These are phyloP conservation scores for Proterorhinus semilunaris DNA, from an alignment of 2,113 vertebrate genomes.

Conservation along the genomic window DNA sequence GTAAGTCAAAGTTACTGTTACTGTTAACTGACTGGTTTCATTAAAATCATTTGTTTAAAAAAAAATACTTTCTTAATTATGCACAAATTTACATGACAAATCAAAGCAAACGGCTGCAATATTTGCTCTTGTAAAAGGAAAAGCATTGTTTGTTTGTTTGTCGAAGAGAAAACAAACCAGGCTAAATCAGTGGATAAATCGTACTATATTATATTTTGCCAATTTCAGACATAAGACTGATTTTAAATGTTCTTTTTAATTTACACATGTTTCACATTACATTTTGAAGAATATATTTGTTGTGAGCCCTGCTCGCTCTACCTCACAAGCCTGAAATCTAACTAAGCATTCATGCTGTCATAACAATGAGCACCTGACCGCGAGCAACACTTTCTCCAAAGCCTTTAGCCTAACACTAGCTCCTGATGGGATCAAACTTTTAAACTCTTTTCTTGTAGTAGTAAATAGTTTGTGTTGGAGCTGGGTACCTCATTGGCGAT, in stretches of 20 bases:
- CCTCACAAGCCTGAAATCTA: constrained; percentile 2
- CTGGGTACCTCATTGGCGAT: constrained; percentile 72
- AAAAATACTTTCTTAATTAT: no score
- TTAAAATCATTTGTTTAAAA: background rate
- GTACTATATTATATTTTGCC: no score
- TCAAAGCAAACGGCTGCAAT: background rate
- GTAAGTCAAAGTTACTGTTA: no score
- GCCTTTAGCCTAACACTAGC: constrained; percentile 28
- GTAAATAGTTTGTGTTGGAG: constrained; percentile 8
- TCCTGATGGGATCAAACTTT: constrained; percentile 7
- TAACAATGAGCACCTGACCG: constrained; percentile 46
- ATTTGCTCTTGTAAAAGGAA: background rate
- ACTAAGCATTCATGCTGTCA: constrained; percentile 18
- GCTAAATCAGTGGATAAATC: background rate
- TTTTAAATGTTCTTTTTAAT: no score
- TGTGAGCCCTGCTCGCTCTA: background rate
- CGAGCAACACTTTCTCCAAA: constrained; percentile 23
- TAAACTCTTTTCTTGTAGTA: background rate
- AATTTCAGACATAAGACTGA: no score
- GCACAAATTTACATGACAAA: no score
- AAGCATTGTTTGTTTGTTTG: background rate
- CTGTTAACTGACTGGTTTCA: no score
- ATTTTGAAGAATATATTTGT: background rate
- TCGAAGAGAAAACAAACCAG: background rate
- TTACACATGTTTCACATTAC: no score